Conservation (phyloP, 64 coral and sea anemone genomes). For the Astreopora myriophthalma region DNA sequence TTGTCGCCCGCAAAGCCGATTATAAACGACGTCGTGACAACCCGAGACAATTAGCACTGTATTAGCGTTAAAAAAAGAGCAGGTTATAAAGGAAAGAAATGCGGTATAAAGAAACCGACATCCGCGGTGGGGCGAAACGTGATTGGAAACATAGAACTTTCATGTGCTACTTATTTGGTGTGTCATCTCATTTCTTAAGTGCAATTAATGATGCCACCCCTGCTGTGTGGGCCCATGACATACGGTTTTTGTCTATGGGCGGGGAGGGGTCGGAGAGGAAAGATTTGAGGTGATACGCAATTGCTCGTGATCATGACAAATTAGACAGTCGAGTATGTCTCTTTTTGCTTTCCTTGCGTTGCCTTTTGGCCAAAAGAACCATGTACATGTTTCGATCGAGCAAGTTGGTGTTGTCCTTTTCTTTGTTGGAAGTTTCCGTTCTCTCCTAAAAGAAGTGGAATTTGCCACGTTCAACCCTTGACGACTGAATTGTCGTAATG, state of each 20-base stretch:
- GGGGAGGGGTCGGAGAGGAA: too few species aligned
- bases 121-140: not conserved
- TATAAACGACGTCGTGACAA: not conserved
- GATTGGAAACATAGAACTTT: not conserved
- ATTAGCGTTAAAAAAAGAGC: not conserved
- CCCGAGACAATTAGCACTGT: constrained; percentile 17
- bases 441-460: too few species aligned
- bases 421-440: too few species aligned
- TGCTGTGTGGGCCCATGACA: not conserved
- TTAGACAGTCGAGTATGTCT: too few species aligned
- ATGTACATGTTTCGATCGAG: too few species aligned
- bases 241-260: not conserved
- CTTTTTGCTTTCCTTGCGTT: too few species aligned
- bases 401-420: too few species aligned
- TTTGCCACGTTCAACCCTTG: too few species aligned
- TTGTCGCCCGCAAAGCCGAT: not conserved
- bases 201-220: not conserved
- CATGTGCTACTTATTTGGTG: not conserved
- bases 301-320: not conserved
- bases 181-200: not conserved
- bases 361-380: too few species aligned
- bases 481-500: too few species aligned
- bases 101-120: not conserved
- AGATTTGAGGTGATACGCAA: not conserved
- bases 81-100: not conserved